Percentiles rank a stretch among this genome's conserved stretches.
These are phyloP conservation scores for Leuciscus waleckii DNA, from an alignment of 2,797 vertebrate genomes.

Conservation along the genomic window DNA sequence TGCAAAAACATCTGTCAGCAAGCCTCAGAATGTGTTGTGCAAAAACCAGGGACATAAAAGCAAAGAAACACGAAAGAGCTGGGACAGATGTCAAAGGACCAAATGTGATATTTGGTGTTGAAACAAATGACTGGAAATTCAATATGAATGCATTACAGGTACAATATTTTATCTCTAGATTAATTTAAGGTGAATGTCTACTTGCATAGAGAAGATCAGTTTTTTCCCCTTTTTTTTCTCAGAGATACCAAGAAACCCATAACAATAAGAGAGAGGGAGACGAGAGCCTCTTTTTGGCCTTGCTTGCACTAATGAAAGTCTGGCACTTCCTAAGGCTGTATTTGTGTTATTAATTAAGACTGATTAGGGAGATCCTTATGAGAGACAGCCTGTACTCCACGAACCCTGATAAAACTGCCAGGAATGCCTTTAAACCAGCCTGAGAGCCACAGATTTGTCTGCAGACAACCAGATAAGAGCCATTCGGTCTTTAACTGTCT, in stretches of 20 bases:
- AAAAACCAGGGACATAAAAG: constrained; percentile 32
- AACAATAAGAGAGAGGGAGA: not conserved
- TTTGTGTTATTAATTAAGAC: constrained; percentile 64
- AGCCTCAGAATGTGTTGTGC: constrained; percentile 17
- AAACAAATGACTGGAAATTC: constrained; percentile 28
- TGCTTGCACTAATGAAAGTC: constrained; percentile 64
- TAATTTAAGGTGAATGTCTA: not conserved
- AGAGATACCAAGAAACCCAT: not conserved
- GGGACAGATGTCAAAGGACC: constrained; percentile 26
- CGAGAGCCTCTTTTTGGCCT: constrained; percentile 65
- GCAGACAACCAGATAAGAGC: constrained; percentile 49
- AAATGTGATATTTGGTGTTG: constrained; percentile 20
- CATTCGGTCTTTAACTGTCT: constrained; percentile 60
- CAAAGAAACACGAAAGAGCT: constrained; percentile 30
- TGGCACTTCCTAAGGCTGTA: constrained; percentile 65
- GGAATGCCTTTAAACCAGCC: constrained; percentile 61
- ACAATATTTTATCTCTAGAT: constrained; percentile 23
- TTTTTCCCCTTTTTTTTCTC: not conserved
- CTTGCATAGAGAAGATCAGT: not conserved
- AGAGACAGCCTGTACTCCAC: constrained; percentile 59
- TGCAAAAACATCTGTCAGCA: constrained; percentile 68
- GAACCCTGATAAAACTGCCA: constrained; percentile 69
- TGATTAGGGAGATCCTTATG: constrained; percentile 60
- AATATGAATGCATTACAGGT: constrained; percentile 37
- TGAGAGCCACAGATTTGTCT: constrained; percentile 49